Evolutionary conservation across 1,140 invertebrate genomes (phyloP).

Genomic region (Drosophila nikananu): DNA sequence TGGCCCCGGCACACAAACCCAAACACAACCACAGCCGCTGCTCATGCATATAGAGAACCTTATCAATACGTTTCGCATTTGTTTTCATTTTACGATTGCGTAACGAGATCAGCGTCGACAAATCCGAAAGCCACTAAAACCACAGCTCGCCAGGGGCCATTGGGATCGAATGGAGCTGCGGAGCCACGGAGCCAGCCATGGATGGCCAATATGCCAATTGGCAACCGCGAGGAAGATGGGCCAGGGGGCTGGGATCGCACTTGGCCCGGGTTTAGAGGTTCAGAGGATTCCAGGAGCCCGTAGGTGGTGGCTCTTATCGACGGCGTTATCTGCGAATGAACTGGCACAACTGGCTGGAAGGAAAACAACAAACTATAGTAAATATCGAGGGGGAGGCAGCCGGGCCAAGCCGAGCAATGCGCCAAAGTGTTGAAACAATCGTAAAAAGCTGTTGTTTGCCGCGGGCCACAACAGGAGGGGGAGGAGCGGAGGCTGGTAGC

Average conservation of each 20-base stretch:
- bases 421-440: constrained; percentile 82
- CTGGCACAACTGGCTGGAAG: constrained; percentile 51
- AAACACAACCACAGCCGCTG: background rate
- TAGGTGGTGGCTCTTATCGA: constrained; percentile 61
- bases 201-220: constrained; percentile 73
- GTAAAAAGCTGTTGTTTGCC: constrained; percentile 74
- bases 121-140: constrained; percentile 82
- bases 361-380: constrained; percentile 59
- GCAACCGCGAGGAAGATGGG: constrained; percentile 58
- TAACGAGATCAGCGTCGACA: constrained; percentile 81
- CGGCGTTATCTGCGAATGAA: constrained; percentile 71
- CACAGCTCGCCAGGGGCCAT: constrained; percentile 51
- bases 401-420: constrained; percentile 61
- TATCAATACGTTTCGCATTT: constrained; percentile 82
- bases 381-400: constrained; percentile 31
- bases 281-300: constrained; percentile 10
- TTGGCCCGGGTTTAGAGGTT: constrained; percentile 6
- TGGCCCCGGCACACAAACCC: background rate
- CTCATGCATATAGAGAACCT: constrained; percentile 57
- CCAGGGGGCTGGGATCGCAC: background rate
- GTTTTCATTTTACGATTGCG: constrained; percentile 83
- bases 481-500: background rate
- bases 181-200: constrained; percentile 23
- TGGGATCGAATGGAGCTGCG: constrained; percentile 14
- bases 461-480: constrained; percentile 18